Conservation (phyloP, 2,797 vertebrate genomes). For the Australoheros facetus region DNA sequence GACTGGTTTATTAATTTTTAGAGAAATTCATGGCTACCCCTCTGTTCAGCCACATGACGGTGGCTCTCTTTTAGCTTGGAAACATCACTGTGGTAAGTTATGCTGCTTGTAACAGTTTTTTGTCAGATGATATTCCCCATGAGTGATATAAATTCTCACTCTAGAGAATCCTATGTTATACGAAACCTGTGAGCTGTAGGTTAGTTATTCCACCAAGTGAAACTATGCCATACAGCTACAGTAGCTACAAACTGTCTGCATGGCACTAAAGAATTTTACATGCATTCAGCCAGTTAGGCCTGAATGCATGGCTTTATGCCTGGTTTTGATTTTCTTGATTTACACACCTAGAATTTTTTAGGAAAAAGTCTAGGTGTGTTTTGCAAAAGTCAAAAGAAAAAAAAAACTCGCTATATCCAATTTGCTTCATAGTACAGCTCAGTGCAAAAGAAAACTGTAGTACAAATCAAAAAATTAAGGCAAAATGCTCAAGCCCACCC, state of each 20-base stretch:
- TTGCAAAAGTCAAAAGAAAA: background rate
- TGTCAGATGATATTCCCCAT: background rate
- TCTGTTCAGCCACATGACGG: background rate
- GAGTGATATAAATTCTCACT: background rate
- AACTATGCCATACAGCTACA: no score
- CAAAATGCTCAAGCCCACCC: constrained; percentile 29
- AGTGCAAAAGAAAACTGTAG: background rate
- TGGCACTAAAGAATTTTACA: background rate
- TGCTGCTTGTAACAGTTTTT: background rate
- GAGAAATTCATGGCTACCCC: background rate
- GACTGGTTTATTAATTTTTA: background rate
- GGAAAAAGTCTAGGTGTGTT: no score
- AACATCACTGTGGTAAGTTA: background rate
- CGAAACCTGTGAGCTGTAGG: background rate
- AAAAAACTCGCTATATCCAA: background rate
- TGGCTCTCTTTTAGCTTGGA: background rate
- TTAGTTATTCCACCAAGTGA: no score
- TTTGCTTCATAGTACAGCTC: background rate
- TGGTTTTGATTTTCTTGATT: background rate
- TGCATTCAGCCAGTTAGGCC: no score
- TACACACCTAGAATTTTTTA: background rate
- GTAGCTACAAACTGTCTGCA: background rate
- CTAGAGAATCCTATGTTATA: background rate
- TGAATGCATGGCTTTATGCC: background rate
- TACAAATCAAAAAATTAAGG: constrained; percentile 59